Conservation (phyloP, 2,797 vertebrate species). For the Lateolabrax maculatus region DNA sequence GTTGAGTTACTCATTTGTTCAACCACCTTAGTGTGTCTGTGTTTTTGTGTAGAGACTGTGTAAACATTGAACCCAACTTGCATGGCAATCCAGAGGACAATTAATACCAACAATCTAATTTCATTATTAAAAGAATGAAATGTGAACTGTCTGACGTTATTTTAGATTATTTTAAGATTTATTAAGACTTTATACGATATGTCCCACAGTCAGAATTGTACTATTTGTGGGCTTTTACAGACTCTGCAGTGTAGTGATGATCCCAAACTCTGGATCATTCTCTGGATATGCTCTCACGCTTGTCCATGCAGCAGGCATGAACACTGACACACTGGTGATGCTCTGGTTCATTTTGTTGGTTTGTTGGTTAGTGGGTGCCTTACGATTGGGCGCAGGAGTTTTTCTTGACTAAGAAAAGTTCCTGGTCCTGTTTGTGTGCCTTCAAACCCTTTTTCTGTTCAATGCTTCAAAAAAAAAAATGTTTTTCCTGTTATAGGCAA, state of each 20-base stretch:
- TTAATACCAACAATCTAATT: slow-evolving; percentile 7
- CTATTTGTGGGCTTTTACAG: slow-evolving; percentile 30
- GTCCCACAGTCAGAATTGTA: slow-evolving; percentile 25
- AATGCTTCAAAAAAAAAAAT: slow-evolving; percentile 32
- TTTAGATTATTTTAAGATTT: slow-evolving; percentile 13
- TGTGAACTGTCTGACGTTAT: slow-evolving; percentile 5
- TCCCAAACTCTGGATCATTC: slow-evolving; percentile 58
- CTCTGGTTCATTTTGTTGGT: slow-evolving; percentile 73
- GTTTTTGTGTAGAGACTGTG: slow-evolving; percentile 52
- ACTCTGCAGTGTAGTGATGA: slow-evolving; percentile 33
- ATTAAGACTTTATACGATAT: slow-evolving; percentile 15
- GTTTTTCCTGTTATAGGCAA: slow-evolving; percentile 48
- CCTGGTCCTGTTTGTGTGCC: slow-evolving; percentile 64
- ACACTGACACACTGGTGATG: slow-evolving; percentile 80
- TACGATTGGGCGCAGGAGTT: slow-evolving; percentile 56
- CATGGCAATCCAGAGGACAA: slow-evolving; percentile 47
- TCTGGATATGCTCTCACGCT: slow-evolving; percentile 57
- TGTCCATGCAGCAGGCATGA: slow-evolving; percentile 67
- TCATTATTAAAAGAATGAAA: neutral
- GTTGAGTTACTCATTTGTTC: slow-evolving; percentile 69
- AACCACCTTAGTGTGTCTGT: slow-evolving; percentile 72
- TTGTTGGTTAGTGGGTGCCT: slow-evolving; percentile 75
- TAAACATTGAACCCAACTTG: slow-evolving; percentile 7
- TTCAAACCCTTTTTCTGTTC: slow-evolving; percentile 45
- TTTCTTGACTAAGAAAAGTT: slow-evolving; percentile 76